Conservation (phyloP, 2,888 invertebrate species). For the Ormyrus nitidulus region DNA sequence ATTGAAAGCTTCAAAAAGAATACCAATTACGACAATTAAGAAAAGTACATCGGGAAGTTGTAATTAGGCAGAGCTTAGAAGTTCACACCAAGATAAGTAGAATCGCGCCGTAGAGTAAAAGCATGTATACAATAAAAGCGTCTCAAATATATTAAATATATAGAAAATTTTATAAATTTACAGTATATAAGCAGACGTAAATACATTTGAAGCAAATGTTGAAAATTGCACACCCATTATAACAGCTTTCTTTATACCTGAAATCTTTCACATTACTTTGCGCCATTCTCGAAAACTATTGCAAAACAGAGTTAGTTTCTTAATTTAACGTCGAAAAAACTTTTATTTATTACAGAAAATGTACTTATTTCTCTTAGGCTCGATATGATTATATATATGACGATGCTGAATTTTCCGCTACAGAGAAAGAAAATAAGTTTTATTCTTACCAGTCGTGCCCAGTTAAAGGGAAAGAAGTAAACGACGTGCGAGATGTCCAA, state of each 20-base stretch:
- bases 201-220: constrained; percentile 22
- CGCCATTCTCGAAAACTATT: background rate
- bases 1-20: no score
- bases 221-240: background rate
- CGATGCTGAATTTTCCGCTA: no score
- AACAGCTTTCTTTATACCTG: constrained; percentile 18
- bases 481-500: constrained; percentile 87
- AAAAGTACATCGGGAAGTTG: no score
- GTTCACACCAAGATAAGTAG: no score
- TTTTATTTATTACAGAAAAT: no score
- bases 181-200: constrained; percentile 10
- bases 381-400: no score
- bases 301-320: background rate
- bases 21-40: no score
- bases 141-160: no score
- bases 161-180: background rate
- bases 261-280: background rate
- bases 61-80: no score
- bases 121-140: no score
- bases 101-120: no score
- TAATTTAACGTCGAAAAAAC: background rate
- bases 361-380: no score
- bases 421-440: constrained; percentile 7
- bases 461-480: constrained; percentile 87
- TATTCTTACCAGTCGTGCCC: constrained; percentile 85